Evolutionary conservation across 2,888 invertebrate genomes (phyloP).

Genomic region (Meloe dianella): DNA sequence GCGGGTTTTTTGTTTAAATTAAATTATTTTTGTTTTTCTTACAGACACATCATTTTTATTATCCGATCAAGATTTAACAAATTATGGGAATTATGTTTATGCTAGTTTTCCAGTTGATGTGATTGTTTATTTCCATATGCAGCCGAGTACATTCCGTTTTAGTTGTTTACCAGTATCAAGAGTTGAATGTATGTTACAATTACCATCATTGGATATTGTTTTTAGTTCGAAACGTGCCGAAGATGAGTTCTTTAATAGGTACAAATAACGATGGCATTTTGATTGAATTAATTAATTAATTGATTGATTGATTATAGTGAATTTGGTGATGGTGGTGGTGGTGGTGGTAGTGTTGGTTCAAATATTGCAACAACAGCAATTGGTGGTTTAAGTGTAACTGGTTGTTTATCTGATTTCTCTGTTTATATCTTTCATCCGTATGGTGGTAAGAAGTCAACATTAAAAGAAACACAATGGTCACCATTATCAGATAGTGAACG

Average conservation of each 20-base stretch:
- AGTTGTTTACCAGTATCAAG: constrained; percentile 94
- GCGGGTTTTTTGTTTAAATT: not conserved
- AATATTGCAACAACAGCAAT: constrained; percentile 71
- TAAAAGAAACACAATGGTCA: constrained; percentile 84
- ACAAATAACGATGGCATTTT: constrained; percentile 13
- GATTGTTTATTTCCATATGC: constrained; percentile 97
- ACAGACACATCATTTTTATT: constrained; percentile 48
- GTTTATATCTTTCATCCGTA: constrained; percentile 99
- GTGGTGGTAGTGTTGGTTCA: constrained; percentile 38
- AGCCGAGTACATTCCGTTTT: constrained; percentile 95
- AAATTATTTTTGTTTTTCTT: constrained; percentile 21
- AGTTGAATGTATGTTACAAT: constrained; percentile 93
- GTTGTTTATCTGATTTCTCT: constrained; percentile 95
- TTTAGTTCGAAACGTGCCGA: constrained; percentile 92
- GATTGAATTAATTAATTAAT: constrained; percentile 11
- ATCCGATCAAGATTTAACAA: constrained; percentile 64
- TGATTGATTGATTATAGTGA: too few relatives aligned
- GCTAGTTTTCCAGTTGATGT: constrained; percentile 98
- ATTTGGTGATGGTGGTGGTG: constrained; percentile 59
- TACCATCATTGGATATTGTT: constrained; percentile 96
- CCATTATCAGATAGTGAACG: constrained; percentile 87
- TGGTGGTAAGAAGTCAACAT: constrained; percentile 85
- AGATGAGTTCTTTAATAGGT: constrained; percentile 65
- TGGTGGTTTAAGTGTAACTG: constrained; percentile 92
- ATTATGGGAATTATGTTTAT: constrained; percentile 81